Conservation (phyloP, 2,888 invertebrate genomes). For the Adineta ricciae region DNA sequence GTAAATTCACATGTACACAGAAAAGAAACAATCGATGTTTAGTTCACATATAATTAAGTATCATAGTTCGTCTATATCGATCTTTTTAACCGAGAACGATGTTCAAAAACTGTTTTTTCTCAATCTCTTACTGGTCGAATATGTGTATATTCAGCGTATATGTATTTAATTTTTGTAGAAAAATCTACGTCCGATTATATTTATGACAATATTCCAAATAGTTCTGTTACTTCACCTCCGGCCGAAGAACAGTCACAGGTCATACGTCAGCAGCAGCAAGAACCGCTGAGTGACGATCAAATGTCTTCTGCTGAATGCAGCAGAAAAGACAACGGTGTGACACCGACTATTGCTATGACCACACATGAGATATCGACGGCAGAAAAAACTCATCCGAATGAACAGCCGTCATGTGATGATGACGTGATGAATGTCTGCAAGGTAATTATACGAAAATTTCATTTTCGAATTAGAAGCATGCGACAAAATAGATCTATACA, state of each 20-base stretch:
- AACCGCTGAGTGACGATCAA: neutral
- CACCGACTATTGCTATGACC: neutral
- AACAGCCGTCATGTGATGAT: neutral
- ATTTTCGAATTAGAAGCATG: neutral
- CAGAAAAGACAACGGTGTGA: neutral
- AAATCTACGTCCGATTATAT: neutral
- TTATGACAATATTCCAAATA: neutral
- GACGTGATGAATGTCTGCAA: neutral
- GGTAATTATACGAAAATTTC: neutral
- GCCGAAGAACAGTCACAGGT: neutral
- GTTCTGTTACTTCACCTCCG: neutral
- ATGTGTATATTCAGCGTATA: neutral
- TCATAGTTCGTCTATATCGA: neutral
- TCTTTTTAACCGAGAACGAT: neutral
- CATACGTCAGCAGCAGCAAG: neutral
- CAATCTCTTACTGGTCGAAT: neutral
- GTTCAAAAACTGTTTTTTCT: neutral
- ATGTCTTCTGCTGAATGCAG: neutral
- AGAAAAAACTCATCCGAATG: neutral
- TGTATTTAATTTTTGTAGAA: slow-evolving; percentile 2
- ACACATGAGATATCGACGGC: neutral
- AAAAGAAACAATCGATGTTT: neutral
- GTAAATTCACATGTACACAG: neutral
- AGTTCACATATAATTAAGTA: neutral
- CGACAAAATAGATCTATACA: too few relatives aligned